Conservation (phyloP, 2,113 vertebrate genomes). For the Etheostoma cragini region DNA sequence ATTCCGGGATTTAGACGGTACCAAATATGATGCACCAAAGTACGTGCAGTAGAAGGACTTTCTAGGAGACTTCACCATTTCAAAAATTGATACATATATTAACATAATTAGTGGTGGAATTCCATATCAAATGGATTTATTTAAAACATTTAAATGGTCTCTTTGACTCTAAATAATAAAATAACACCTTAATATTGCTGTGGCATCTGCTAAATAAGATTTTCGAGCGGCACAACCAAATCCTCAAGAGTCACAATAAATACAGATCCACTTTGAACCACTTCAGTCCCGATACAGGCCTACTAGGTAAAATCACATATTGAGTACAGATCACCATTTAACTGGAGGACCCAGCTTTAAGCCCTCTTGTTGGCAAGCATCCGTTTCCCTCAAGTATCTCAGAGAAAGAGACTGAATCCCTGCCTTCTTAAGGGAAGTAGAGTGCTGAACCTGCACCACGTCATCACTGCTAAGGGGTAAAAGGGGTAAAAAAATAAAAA, state of each 20-base stretch:
- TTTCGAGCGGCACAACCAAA: not conserved
- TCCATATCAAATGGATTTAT: not conserved
- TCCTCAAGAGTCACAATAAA: slow-evolving; percentile 18
- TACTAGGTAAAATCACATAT: slow-evolving; percentile 28
- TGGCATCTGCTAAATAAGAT: not conserved
- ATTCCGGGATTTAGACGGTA: not conserved
- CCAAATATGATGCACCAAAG: not conserved
- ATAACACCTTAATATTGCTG: not conserved
- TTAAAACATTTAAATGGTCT: not conserved
- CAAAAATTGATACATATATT: not conserved
- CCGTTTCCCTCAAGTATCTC: slow-evolving; percentile 50
- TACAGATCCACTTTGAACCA: slow-evolving; percentile 27
- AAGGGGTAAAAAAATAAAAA: slow-evolving; percentile 30
- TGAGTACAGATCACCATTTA: slow-evolving; percentile 24
- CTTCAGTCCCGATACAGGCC: not conserved
- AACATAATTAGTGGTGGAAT: not conserved
- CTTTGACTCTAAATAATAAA: not conserved
- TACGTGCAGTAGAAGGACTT: not conserved
- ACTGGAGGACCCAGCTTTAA: slow-evolving; percentile 53
- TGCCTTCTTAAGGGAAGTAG: slow-evolving; percentile 15
- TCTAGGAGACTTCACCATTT: not conserved
- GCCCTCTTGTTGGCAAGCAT: slow-evolving; percentile 52
- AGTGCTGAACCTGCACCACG: slow-evolving; percentile 16
- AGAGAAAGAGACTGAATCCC: slow-evolving; percentile 29
- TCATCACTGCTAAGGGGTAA: slow-evolving; percentile 1